Evolutionary conservation across 2,888 invertebrate species (phyloP).

Genomic region (Cryptophagus acutangulus): DNA sequence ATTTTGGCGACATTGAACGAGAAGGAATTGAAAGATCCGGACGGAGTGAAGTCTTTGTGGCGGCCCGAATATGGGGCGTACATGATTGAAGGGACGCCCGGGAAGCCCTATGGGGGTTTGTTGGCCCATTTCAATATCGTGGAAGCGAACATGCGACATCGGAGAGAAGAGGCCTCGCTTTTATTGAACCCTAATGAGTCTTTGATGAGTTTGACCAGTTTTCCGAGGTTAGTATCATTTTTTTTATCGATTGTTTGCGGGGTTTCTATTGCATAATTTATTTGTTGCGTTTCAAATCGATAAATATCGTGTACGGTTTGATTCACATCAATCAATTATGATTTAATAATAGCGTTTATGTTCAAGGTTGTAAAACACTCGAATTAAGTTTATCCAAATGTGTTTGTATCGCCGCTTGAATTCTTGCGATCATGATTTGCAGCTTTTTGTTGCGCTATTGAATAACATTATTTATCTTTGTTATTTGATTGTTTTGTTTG

Average conservation of each 20-base stretch:
- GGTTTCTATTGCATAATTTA: no score
- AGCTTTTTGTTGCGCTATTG: no score
- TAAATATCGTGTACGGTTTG: no score
- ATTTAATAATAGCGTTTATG: no score
- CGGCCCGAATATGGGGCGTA: slow-evolving; percentile 98
- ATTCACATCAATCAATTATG: no score
- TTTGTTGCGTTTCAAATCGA: no score
- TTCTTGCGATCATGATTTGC: no score
- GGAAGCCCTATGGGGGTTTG: slow-evolving; percentile 89
- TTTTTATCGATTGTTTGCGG: not conserved
- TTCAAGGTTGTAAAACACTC: no score
- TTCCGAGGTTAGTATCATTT: slow-evolving; percentile 68
- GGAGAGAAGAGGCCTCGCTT: slow-evolving; percentile 78
- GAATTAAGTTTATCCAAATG: no score
- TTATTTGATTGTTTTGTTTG: no score
- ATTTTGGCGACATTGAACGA: slow-evolving; percentile 75
- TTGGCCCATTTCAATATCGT: slow-evolving; percentile 97
- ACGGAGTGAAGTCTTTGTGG: slow-evolving; percentile 84
- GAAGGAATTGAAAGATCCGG: slow-evolving; percentile 71
- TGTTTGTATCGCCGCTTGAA: no score
- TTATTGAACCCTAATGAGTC: slow-evolving; percentile 74
- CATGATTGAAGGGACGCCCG: slow-evolving; percentile 98
- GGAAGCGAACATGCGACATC: slow-evolving; percentile 92
- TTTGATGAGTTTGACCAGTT: slow-evolving; percentile 87
- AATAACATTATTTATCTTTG: no score